A percentile compares a stretch with the other conserved stretches of the same genome.
phyloP scores from a whole-genome alignment of 2,888 invertebrate species.

The Dolomedes plantarius region DNA sequence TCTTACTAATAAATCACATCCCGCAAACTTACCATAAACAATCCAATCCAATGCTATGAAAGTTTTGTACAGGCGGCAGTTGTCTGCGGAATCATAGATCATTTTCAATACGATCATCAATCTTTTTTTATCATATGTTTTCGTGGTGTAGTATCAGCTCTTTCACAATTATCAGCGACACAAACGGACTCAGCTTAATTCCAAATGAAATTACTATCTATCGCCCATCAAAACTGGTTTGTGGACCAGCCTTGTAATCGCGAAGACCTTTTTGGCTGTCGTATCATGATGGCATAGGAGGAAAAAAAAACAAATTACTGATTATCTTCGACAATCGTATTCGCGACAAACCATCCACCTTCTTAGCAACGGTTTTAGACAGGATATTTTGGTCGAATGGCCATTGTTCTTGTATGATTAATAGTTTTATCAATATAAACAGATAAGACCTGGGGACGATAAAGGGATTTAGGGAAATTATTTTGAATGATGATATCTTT shows the following conservation, averaged over 20 bases:
- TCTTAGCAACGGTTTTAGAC: background rate
- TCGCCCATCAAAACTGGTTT: background rate
- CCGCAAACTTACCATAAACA: background rate
- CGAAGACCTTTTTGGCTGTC: background rate
- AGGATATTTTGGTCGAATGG: background rate
- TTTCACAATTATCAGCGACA: background rate
- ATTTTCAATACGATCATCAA: background rate
- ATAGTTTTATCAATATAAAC: conserved; percentile 11
- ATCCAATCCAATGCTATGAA: background rate
- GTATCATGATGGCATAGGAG: background rate
- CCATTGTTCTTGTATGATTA: conserved; percentile 42
- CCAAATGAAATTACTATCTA: background rate
- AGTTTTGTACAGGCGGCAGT: background rate
- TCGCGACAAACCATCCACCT: background rate
- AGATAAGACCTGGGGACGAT: conserved; percentile 1
- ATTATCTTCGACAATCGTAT: background rate
- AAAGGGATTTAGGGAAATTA: conserved; percentile 21
- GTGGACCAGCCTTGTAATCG: background rate
- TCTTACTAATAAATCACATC: background rate
- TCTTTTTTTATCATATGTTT: background rate
- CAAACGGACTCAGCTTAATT: background rate
- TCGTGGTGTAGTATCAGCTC: background rate
- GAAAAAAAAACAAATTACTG: background rate
- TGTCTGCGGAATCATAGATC: background rate
- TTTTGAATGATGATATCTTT: conserved; percentile 9